Evolutionary conservation across 35 echinoderm and acorn worm species (phyloP).

Genomic region (Eucidaris tribuloides): DNA sequence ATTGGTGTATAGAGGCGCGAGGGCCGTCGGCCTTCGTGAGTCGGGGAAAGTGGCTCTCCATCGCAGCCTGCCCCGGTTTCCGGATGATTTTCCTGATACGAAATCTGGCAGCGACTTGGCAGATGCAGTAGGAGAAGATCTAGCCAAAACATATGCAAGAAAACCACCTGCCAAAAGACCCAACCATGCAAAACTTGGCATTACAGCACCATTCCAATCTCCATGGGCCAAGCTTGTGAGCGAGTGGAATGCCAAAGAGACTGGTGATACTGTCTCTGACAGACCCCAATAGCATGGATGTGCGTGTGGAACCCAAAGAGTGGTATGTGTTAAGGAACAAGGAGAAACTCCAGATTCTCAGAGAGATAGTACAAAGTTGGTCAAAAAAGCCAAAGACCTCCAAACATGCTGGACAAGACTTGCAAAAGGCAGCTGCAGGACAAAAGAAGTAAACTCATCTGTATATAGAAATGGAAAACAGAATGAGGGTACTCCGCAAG

Average conservation of each 20-base stretch:
- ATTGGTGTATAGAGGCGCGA: conserved; percentile 63
- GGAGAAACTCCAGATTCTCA: background rate
- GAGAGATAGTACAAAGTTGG: background rate
- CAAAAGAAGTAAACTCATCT: too few relatives aligned
- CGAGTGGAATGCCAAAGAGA: conserved; percentile 62
- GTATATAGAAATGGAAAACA: too few relatives aligned
- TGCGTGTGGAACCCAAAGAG: too few relatives aligned
- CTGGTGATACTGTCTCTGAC: background rate
- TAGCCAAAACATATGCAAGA: conserved; percentile 42
- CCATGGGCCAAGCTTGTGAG: conserved; percentile 59
- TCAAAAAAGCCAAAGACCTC: background rate
- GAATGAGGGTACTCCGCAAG: too few relatives aligned
- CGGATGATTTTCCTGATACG: conserved; percentile 75
- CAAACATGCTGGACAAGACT: too few relatives aligned
- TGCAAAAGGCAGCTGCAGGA: too few relatives aligned
- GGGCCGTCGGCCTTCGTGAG: conserved; percentile 67
- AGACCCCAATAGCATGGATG: background rate
- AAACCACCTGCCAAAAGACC: conserved; percentile 89
- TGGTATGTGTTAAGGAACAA: conserved; percentile 56
- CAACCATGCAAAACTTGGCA: conserved; percentile 88
- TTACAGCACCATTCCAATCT: conserved; percentile 56
- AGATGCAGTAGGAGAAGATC: conserved; percentile 21
- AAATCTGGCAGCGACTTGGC: conserved; percentile 10
- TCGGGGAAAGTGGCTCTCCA: conserved; percentile 49
- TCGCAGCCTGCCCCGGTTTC: conserved; percentile 57